phyloP scores from a whole-genome alignment of 2,888 invertebrate genomes.

The Phasia obesa region DNA sequence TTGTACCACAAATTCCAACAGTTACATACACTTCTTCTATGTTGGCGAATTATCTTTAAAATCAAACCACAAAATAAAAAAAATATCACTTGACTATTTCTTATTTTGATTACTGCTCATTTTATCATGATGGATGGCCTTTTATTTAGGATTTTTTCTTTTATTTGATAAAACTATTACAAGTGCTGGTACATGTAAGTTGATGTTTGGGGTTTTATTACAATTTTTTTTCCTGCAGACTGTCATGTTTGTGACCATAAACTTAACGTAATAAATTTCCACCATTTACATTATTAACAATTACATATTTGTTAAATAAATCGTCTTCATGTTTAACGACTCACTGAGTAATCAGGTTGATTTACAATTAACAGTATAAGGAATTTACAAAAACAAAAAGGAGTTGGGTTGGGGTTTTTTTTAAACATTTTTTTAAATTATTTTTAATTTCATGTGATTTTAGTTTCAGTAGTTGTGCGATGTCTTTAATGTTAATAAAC shows the following conservation, averaged over 20 bases:
- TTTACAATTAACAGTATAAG: conserved; percentile 58
- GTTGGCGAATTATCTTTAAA: not conserved
- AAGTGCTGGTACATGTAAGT: not conserved
- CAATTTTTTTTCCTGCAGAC: conserved; percentile 9
- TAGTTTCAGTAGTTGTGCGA: not conserved
- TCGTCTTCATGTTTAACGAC: conserved; percentile 68
- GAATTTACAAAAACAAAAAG: conserved; percentile 12
- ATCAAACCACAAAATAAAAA: not conserved
- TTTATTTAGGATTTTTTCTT: conserved; percentile 46
- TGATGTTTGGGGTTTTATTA: conserved; percentile 39
- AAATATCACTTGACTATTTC: conserved; percentile 1
- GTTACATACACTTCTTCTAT: not conserved
- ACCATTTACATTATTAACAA: conserved; percentile 35
- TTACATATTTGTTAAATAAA: conserved; percentile 46
- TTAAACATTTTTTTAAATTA: not conserved
- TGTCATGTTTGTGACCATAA: conserved; percentile 47
- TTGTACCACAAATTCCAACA: too few relatives aligned
- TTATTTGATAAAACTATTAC: conserved; percentile 33
- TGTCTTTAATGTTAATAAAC: conserved; percentile 52
- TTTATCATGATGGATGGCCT: conserved; percentile 56
- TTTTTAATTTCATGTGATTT: conserved; percentile 15
- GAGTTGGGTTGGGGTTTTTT: not conserved
- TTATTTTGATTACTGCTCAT: conserved; percentile 52
- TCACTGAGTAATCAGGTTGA: conserved; percentile 68
- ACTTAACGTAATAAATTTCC: conserved; percentile 47